Conservation (phyloP, 2,113 vertebrate species). For the Limnothrissa miodon region DNA sequence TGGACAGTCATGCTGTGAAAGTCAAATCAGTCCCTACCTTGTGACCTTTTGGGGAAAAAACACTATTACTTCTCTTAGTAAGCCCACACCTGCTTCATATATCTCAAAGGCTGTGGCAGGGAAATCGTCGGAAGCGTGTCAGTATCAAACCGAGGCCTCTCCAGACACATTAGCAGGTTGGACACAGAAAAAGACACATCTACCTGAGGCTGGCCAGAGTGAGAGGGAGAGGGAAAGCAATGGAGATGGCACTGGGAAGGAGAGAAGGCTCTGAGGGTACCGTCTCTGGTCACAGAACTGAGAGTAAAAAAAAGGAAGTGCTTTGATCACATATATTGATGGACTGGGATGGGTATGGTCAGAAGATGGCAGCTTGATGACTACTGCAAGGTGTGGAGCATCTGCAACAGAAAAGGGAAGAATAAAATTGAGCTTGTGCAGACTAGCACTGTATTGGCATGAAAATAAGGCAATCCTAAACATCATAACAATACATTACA, state of each 20-base stretch:
- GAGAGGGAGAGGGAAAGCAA: too few relatives aligned
- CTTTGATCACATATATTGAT: not conserved
- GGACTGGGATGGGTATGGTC: not conserved
- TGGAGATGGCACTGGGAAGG: not conserved
- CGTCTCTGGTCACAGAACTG: too few relatives aligned
- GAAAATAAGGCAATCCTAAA: too few relatives aligned
- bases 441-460: too few relatives aligned
- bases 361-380: not conserved
- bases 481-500: too few relatives aligned
- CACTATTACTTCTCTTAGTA: too few relatives aligned
- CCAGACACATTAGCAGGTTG: not conserved
- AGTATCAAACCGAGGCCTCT: too few relatives aligned
- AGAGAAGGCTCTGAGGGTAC: not conserved
- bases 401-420: not conserved
- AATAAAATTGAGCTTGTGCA: not conserved
- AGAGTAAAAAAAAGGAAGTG: not conserved
- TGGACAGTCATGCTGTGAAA: not conserved
- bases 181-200: not conserved
- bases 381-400: not conserved
- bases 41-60: too few relatives aligned
- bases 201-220: not conserved
- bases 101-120: not conserved
- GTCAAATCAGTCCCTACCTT: too few relatives aligned
- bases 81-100: not conserved
- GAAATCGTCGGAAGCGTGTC: too few relatives aligned